A percentile compares a stretch with the other conserved stretches of the same genome.
These are phyloP conservation scores for Herminia tarsipennalis DNA, from an alignment of 2,888 invertebrate genomes.

Conservation along the genomic window DNA sequence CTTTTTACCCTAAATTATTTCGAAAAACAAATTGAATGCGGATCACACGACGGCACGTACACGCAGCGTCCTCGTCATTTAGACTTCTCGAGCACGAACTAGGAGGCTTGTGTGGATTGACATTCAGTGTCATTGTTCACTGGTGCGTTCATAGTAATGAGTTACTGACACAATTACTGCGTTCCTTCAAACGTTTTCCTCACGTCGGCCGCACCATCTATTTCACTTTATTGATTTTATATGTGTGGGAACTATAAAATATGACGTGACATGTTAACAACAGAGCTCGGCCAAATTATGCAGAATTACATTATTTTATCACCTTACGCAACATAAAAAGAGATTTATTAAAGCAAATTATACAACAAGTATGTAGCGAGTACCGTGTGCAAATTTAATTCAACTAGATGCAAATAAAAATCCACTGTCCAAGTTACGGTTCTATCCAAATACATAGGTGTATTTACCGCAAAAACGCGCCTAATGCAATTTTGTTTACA, in stretches of 20 bases:
- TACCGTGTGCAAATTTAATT: conserved; percentile 15
- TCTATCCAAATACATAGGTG: conserved; percentile 33
- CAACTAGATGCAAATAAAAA: conserved; percentile 33
- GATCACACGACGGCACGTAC: conserved; percentile 47
- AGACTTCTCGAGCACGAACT: conserved; percentile 33
- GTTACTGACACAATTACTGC: conserved; percentile 27
- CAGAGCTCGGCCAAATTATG: too few relatives aligned
- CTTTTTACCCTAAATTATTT: conserved; percentile 69
- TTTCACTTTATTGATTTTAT: conserved; percentile 22
- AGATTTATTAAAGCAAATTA: conserved; percentile 20
- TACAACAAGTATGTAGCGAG: too few relatives aligned
- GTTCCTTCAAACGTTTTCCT: conserved; percentile 31
- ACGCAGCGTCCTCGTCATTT: conserved; percentile 51
- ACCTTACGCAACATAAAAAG: conserved; percentile 15
- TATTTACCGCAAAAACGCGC: conserved; percentile 56
- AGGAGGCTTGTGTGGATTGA: conserved; percentile 42
- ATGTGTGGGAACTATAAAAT: conserved; percentile 19
- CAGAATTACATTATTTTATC: conserved; percentile 17
- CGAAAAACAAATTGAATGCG: conserved; percentile 52
- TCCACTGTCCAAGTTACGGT: conserved; percentile 34
- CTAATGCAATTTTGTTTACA: conserved; percentile 82
- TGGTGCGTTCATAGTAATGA: conserved; percentile 34
- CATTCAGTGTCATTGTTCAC: conserved; percentile 44
- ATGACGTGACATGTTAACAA: conserved; percentile 21
- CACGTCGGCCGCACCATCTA: conserved; percentile 1